Conservation (phyloP, 2,797 vertebrate genomes). For the Labeo calbasu region DNA sequence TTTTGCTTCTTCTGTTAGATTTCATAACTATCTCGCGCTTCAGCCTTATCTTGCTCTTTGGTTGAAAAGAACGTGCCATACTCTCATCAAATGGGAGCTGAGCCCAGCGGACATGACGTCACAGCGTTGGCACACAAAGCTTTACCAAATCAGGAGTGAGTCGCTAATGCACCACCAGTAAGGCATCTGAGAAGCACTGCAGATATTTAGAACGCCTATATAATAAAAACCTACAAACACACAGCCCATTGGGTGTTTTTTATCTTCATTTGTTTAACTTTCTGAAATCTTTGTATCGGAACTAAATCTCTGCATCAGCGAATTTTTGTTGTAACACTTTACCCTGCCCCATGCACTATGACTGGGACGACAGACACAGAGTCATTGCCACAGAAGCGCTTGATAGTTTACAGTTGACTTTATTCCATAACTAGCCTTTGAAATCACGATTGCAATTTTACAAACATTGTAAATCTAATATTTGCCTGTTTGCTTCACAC, state of each 20-base stretch:
- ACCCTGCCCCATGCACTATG: not conserved
- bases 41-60: conserved; percentile 16
- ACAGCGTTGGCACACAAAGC: conserved; percentile 43
- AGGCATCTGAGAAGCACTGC: not conserved
- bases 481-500: not conserved
- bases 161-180: conserved; percentile 20
- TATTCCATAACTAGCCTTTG: not conserved
- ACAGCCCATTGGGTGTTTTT: not conserved
- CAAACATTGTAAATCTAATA: not conserved
- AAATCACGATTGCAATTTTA: not conserved
- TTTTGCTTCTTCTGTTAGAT: conserved; percentile 8
- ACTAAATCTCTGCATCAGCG: not conserved
- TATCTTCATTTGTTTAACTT: not conserved
- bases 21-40: not conserved
- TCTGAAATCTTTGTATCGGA: not conserved
- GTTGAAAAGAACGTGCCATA: conserved; percentile 17
- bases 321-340: not conserved
- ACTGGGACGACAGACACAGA: not conserved
- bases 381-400: not conserved
- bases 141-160: conserved; percentile 53
- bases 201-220: not conserved
- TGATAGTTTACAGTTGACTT: not conserved
- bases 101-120: conserved; percentile 62
- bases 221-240: not conserved
- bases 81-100: conserved; percentile 51